Base-by-base conservation (phyloP, 1,140 invertebrate genomes). In the Pectinophora gossypiella region DNA sequence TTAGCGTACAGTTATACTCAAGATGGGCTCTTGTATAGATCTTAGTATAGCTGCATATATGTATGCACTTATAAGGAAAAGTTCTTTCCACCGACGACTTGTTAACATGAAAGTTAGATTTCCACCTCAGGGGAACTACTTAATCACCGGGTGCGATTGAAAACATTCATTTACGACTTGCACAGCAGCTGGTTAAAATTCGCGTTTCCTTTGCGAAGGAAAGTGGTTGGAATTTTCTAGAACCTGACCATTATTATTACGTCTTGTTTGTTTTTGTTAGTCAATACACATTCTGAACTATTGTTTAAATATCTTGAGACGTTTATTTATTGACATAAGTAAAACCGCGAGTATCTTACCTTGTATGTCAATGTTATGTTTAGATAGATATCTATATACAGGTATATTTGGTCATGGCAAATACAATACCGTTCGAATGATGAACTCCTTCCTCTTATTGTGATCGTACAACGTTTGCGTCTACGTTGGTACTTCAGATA, bases 101-200 rank as follows among this genome's bases (percentile, higher is more conserved):
- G 35, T 19, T 15, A 18, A 35, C 54, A 65, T 50, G 64, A 72
- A 68, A 68, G 60, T 57, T n/a, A 56, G 48, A 51, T 68, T 69
- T 69, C 62, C 64, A 66, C 59, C 46, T 13, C 18, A 49, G 56
- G 50, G 61, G 69, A 62, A 56, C n/a, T n/a, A n/a, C n/a, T n/a
- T 70, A 70, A 70, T 73, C 54, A 62, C 47, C 54, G 49, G 54
- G 54, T 58, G 67, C 64, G 68, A 74, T 74, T 69, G 68, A 70
- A 74, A 79, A 74, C 64, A 54, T 74, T 58, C 54, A 62, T 78
- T 78, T 69, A 66, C 61, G 58, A 56, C 47, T 59, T 48, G 54
- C 51, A 32, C 27, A 32, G 27, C n/a, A 9, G n/a, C n/a, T 32
- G 27, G 27, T 32, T 32, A 32, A 32, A 32, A 32, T 32, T 32